Percentiles rank a stretch among this genome's conserved stretches.
Conservation (phyloP, 2,797 vertebrate species). For the Ataeniobius toweri region DNA sequence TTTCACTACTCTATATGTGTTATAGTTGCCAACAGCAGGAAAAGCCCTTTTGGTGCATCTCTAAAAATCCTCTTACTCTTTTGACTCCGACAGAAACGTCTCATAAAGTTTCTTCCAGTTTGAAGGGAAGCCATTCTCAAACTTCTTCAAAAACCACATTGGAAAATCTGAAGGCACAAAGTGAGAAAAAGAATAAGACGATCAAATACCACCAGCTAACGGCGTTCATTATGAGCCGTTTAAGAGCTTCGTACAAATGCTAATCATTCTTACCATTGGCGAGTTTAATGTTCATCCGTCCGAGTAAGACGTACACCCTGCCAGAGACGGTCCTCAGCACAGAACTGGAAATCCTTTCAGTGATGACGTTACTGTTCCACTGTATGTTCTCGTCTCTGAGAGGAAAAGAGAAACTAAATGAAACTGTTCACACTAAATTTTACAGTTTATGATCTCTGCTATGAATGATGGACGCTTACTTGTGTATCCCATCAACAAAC, state of each 20-base stretch:
- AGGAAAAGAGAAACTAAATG: conserved; percentile 7
- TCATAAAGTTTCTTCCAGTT: conserved; percentile 77
- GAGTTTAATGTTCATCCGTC: conserved; percentile 65
- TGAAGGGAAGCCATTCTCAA: conserved; percentile 75
- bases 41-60: too few species aligned
- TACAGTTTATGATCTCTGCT: not conserved
- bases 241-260: not conserved
- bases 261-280: conserved; percentile 40
- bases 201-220: not conserved
- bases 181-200: not conserved
- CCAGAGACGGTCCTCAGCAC: conserved; percentile 74
- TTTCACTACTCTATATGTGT: not conserved
- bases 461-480: conserved; percentile 53
- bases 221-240: not conserved
- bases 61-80: conserved; percentile 60
- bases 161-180: conserved; percentile 71
- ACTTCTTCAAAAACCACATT: conserved; percentile 75
- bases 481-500: conserved; percentile 76
- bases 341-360: conserved; percentile 68
- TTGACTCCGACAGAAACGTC: conserved; percentile 55
- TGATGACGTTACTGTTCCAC: conserved; percentile 82
- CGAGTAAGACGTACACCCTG: conserved; percentile 74
- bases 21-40: not conserved
- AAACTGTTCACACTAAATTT: not conserved
- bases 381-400: conserved; percentile 69